Conservation (phyloP, 2,797 vertebrate species). For the Tangara arthus region DNA sequence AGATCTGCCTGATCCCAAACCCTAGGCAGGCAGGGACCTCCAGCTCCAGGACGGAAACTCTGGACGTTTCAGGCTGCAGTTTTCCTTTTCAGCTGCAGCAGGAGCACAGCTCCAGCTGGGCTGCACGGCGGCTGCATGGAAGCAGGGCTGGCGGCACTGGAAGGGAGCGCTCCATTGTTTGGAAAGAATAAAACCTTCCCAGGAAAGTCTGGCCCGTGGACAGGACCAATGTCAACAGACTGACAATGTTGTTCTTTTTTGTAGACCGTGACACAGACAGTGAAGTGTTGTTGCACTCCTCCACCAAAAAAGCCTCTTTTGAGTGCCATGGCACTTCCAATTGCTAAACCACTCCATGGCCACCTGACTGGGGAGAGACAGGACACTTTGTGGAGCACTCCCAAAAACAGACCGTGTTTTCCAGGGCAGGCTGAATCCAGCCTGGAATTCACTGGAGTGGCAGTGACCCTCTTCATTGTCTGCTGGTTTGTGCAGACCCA, state of each 20-base stretch:
- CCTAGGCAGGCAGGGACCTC: not conserved
- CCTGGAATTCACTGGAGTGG: not conserved
- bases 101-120: slow-evolving; percentile 14
- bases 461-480: not conserved
- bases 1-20: not conserved
- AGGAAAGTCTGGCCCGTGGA: slow-evolving; percentile 53
- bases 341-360: not conserved
- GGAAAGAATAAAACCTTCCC: slow-evolving; percentile 63
- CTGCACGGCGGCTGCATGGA: slow-evolving; percentile 5
- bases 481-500: not conserved
- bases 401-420: accelerated
- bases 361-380: not conserved
- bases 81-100: slow-evolving; percentile 12
- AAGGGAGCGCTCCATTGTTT: slow-evolving; percentile 50
- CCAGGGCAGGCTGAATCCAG: not conserved
- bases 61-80: not conserved
- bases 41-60: not conserved
- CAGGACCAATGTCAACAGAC: slow-evolving; percentile 58
- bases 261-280: slow-evolving; percentile 1
- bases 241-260: slow-evolving; percentile 49
- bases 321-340: not conserved
- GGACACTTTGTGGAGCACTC: not conserved
- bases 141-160: not conserved
- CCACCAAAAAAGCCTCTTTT: not conserved
- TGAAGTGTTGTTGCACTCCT: not conserved